Percentiles rank a stretch among this genome's conserved stretches.
Conservation (phyloP, 64 coral and sea anemone genomes). For the Stichodactyla mertensii region DNA sequence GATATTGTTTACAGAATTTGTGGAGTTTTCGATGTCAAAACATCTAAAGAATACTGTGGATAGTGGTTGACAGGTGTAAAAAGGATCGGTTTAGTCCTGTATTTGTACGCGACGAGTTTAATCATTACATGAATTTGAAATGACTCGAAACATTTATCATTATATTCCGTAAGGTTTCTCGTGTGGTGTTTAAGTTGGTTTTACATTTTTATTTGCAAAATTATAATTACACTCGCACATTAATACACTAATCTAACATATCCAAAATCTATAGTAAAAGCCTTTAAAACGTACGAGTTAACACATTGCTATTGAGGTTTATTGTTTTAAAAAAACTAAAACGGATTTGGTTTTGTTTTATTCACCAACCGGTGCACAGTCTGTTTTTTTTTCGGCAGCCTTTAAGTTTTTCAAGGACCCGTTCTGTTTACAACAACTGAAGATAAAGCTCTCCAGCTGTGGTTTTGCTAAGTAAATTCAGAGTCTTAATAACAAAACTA, state of each 20-base stretch:
- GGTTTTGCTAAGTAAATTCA: neutral
- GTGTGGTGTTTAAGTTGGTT: no score
- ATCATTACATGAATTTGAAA: neutral
- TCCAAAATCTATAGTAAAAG: no score
- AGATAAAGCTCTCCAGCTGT: constrained; percentile 1
- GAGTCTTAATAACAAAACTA: neutral
- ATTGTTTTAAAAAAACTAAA: neutral
- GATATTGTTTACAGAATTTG: neutral
- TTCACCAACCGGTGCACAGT: neutral
- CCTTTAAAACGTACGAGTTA: no score
- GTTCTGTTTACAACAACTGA: neutral
- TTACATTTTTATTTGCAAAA: no score
- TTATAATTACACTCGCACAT: no score
- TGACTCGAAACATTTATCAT: no score
- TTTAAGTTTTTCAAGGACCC: constrained; percentile 23
- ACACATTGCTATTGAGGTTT: no score
- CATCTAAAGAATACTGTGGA: neutral
- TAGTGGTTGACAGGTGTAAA: neutral
- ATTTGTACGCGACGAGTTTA: no score
- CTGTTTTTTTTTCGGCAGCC: constrained; percentile 8
- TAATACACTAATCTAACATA: no score
- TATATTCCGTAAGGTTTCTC: no score
- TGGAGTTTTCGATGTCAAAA: constrained; percentile 1
- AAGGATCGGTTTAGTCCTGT: no score
- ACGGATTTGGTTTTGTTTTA: neutral